These are phyloP conservation scores for Chaetogeoica ovagalla DNA, from an alignment of 2,888 invertebrate species.

Conservation along the genomic window DNA sequence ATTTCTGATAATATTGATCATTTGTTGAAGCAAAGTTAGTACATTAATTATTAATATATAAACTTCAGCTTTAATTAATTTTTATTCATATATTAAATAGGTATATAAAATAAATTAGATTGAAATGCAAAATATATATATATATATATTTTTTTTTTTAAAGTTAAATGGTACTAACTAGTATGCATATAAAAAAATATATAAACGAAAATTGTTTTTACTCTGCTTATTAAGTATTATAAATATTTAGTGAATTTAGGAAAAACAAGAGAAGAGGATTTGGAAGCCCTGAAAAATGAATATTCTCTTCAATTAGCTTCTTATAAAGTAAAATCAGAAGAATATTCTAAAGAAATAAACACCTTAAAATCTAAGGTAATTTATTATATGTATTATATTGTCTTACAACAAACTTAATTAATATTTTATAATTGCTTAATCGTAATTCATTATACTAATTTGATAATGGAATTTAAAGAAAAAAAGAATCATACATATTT, in stretches of 20 bases:
- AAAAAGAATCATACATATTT: background rate
- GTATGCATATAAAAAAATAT: too few species aligned
- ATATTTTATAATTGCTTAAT: too few species aligned
- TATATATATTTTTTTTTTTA: too few species aligned
- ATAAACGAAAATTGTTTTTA: too few species aligned
- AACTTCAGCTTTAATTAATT: background rate
- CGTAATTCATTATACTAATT: too few species aligned
- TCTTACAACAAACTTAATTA: background rate
- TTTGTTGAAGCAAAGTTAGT: constrained; percentile 30
- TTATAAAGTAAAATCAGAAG: constrained; percentile 32
- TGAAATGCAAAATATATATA: too few species aligned
- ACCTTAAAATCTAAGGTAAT: constrained; percentile 32
- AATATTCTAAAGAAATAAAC: constrained; percentile 7
- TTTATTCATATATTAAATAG: too few species aligned
- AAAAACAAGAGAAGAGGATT: constrained; percentile 12
- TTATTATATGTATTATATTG: background rate
- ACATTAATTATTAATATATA: background rate
- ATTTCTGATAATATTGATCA: constrained; percentile 16
- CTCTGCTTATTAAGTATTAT: too few species aligned
- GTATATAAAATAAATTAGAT: too few species aligned
- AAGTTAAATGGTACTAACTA: too few species aligned
- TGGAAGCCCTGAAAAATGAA: background rate
- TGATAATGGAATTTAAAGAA: background rate
- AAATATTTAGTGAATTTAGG: background rate
- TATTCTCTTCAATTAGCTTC: background rate